Percentiles rank a stretch among this genome's conserved stretches.
Conservation (phyloP, 2,888 invertebrate genomes). For the Chrysotoxum bicinctum region DNA sequence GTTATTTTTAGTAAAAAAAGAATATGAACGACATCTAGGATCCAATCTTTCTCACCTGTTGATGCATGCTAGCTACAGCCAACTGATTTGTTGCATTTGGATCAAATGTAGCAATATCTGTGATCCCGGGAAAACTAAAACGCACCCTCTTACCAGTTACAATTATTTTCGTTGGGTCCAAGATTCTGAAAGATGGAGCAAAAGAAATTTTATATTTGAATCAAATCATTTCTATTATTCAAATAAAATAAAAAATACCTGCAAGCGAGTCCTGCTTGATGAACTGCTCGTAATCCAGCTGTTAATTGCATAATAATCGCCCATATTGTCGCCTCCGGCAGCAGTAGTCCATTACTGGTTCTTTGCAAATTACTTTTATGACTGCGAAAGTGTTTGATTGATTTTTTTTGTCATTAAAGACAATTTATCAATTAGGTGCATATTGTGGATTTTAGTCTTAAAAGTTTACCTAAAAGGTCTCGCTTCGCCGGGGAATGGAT, state of each 20-base stretch:
- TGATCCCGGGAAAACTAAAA: constrained; percentile 90
- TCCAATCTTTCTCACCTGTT: constrained; percentile 80
- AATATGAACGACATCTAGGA: neutral
- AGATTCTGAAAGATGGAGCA: constrained; percentile 83
- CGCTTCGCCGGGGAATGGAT: constrained; percentile 92
- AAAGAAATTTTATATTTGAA: neutral
- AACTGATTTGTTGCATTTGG: constrained; percentile 86
- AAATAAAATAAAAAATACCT: constrained; percentile 81
- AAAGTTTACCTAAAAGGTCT: constrained; percentile 81
- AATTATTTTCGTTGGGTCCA: constrained; percentile 96
- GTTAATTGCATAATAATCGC: constrained; percentile 97
- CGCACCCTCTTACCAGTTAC: constrained; percentile 90
- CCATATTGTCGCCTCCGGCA: constrained; percentile 97
- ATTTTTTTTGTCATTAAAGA: constrained; percentile 30
- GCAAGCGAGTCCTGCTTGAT: constrained; percentile 87
- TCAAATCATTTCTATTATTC: neutral
- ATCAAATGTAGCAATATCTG: constrained; percentile 91
- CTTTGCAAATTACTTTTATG: constrained; percentile 82
- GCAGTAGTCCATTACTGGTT: constrained; percentile 86
- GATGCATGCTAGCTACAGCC: constrained; percentile 87
- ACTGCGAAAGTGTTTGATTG: constrained; percentile 74
- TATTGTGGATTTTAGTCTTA: constrained; percentile 32
- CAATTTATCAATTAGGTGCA: constrained; percentile 29
- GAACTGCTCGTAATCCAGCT: constrained; percentile 94
- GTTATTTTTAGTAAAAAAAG: neutral